phyloP scores from a whole-genome alignment of 2,113 vertebrate species.

The Eudyptes chrysolophus region DNA sequence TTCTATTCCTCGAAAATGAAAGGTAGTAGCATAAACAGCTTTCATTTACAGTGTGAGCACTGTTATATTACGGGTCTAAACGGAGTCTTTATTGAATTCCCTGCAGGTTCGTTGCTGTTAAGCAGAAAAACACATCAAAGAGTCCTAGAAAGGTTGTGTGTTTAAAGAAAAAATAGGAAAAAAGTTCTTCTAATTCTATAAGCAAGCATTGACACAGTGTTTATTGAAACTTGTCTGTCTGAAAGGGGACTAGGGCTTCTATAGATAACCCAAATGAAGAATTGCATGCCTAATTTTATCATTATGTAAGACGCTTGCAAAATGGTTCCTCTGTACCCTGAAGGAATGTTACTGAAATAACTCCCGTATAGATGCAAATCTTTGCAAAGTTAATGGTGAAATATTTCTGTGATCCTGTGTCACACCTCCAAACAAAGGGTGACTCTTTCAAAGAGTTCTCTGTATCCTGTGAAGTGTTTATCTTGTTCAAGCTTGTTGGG shows the following conservation, averaged over 20 bases:
- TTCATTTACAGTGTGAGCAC: neutral
- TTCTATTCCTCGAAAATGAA: neutral
- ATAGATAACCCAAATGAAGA: constrained; percentile 9
- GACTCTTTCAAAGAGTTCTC: neutral
- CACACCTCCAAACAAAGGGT: constrained; percentile 9
- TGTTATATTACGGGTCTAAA: neutral
- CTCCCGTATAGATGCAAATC: neutral
- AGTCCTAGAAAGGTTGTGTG: neutral
- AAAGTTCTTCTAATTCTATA: constrained; percentile 11
- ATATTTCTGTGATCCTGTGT: constrained; percentile 26
- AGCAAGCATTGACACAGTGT: constrained; percentile 33
- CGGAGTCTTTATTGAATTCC: neutral
- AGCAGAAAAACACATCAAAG: constrained; percentile 24
- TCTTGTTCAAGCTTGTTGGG: neutral
- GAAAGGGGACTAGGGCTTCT: constrained; percentile 8
- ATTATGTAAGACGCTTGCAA: neutral
- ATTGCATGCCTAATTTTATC: constrained; percentile 14
- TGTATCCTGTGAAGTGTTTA: neutral
- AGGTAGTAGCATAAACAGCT: neutral
- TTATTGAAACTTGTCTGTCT: constrained; percentile 62
- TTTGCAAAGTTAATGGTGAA: constrained; percentile 2
- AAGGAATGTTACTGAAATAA: neutral
- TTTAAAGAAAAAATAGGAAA: constrained; percentile 28
- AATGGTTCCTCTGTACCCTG: neutral
- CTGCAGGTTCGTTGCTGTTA: neutral